Base-by-base conservation (phyloP, 2,113 vertebrate species). In the Columba janthina region DNA sequence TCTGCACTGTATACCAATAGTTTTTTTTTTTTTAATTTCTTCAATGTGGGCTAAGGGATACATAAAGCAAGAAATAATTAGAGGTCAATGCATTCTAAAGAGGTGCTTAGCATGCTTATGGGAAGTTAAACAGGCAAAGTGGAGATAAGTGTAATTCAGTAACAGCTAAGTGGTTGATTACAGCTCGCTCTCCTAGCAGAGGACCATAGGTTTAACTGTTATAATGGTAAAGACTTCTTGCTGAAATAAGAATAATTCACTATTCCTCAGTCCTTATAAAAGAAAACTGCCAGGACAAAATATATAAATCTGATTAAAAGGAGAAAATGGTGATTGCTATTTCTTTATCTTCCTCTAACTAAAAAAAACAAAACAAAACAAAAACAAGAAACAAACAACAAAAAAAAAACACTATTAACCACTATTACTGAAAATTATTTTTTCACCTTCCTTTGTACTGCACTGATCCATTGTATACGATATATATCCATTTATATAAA, bases 1-100 rank as follows among this genome's bases (percentile, higher is more conserved):
- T 90, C 69, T 44, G 24, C 56, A 57, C 32, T 64, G 12, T 65
- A 80, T 28, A 90, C 53, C 72, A 90, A 60, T 34, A 92, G 26
- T 34, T 74, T 60, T 75, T 78, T 60, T 75, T 78, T 67, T 92
- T 89, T n/a, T 24, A 50, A 88, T 86, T 86, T 67, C 79, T 61
- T 71, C 72, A 92, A 70, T 93, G 93, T 86, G 93, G 82, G 95
- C 93, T 96, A 86, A 89, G 93, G 93, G 94, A 97, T 92, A 81
- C 88, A 96, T 96, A 94, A 95, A 95, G 56, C 73, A 87, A 91
- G 94, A 89, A 96, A 81, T 92, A 95, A 95, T 92, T 80, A 96
- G 86, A 96, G 96, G 95, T 95, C 94, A 96, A 58, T 87, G 90
- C 40, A 85, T 96, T 94, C 58, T 95, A 76, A 94, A 95, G 86